Percentiles rank a stretch among this genome's conserved stretches.
These are phyloP conservation scores for Hepsetus odoe DNA, from an alignment of 2,113 vertebrate genomes.

Conservation along the genomic window DNA sequence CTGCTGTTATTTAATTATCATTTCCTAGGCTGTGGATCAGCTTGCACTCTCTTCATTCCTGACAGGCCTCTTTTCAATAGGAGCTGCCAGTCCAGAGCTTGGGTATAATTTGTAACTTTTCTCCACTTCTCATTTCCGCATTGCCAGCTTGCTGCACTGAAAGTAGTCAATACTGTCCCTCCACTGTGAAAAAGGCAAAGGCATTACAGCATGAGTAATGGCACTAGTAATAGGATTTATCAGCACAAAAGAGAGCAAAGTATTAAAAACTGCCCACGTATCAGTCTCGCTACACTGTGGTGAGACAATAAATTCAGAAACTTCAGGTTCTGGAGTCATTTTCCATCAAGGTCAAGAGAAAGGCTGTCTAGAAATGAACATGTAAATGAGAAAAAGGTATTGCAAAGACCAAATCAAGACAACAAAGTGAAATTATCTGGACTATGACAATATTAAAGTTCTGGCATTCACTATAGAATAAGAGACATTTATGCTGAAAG, in stretches of 20 bases:
- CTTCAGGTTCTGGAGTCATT: slow-evolving; percentile 8
- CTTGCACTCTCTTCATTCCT: slow-evolving; percentile 35
- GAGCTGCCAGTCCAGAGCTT: slow-evolving; percentile 53
- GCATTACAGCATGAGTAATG: slow-evolving; percentile 52
- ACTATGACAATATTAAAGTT: background rate
- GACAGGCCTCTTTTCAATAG: slow-evolving; percentile 57
- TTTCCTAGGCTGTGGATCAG: slow-evolving; percentile 51
- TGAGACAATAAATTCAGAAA: slow-evolving; percentile 44
- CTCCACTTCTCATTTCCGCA: slow-evolving; percentile 60
- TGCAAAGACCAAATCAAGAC: background rate
- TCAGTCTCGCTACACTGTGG: background rate
- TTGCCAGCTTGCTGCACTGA: slow-evolving; percentile 56
- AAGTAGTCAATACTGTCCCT: slow-evolving; percentile 51
- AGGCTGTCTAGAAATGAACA: slow-evolving; percentile 16
- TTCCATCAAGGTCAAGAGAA: slow-evolving; percentile 19
- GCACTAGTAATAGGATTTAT: slow-evolving; percentile 49
- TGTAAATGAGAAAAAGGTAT: slow-evolving; percentile 3
- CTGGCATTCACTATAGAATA: background rate
- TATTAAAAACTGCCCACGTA: slow-evolving; percentile 44
- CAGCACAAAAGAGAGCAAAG: slow-evolving; percentile 40
- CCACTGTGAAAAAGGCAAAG: slow-evolving; percentile 42
- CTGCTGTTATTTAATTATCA: slow-evolving; percentile 69
- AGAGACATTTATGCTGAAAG: too few species aligned
- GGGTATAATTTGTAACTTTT: slow-evolving; percentile 64
- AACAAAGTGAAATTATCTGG: background rate